phyloP scores from a whole-genome alignment of 2,797 vertebrate species.

The Coregonus ussuriensis region DNA sequence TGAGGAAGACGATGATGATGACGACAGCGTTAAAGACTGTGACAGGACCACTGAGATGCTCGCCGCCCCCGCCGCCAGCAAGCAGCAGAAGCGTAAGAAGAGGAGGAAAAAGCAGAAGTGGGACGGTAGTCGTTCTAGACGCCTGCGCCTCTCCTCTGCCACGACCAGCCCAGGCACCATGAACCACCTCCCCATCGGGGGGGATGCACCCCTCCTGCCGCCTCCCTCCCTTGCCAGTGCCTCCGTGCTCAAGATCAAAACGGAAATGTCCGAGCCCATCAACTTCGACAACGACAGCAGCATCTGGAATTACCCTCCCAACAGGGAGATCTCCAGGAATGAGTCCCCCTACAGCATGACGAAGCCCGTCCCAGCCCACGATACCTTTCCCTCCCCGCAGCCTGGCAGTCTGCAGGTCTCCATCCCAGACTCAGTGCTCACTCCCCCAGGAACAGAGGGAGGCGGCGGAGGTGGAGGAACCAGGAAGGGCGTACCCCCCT shows the following conservation, averaged over 20 bases:
- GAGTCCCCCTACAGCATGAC: conserved; percentile 99
- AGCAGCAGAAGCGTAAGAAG: conserved; percentile 90
- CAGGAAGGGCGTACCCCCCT: conserved; percentile 72
- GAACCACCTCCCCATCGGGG: conserved; percentile 75
- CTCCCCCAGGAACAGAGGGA: conserved; percentile 91
- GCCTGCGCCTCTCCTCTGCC: conserved; percentile 82
- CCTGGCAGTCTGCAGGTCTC: conserved; percentile 85
- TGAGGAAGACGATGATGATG: conserved; percentile 59
- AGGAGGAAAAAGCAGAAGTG: conserved; percentile 96
- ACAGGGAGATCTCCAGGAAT: conserved; percentile 96
- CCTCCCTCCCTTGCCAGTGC: conserved; percentile 84
- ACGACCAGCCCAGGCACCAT: conserved; percentile 83
- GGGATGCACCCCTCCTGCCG: conserved; percentile 81
- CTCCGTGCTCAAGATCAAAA: conserved; percentile 98
- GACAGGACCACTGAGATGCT: conserved; percentile 76
- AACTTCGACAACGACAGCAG: conserved; percentile 99
- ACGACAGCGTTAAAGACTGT: conserved; percentile 81
- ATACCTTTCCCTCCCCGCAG: conserved; percentile 91
- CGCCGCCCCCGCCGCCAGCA: conserved; percentile 78
- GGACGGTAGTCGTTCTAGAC: conserved; percentile 64
- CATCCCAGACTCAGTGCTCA: conserved; percentile 97
- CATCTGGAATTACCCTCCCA: conserved; percentile 99
- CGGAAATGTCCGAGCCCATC: conserved; percentile 96
- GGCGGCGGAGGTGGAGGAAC: conserved; percentile 69
- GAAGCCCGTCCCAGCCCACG: conserved; percentile 76